Evolutionary conservation across 2,113 vertebrate genomes (phyloP), one percentile per base, ranked within the genome.

Genomic region (Triplophysa dalaica): DNA sequence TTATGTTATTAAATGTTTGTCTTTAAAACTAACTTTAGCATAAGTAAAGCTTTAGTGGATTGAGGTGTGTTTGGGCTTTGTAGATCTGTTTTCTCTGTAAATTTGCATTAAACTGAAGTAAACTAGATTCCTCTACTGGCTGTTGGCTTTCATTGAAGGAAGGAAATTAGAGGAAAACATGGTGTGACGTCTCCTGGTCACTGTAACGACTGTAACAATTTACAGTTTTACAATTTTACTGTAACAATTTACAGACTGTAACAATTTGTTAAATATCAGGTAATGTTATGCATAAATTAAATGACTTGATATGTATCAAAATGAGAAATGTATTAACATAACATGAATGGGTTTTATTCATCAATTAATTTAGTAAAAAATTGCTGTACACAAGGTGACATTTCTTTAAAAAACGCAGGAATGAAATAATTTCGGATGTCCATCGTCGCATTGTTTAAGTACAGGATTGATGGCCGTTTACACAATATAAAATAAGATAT

Each of bases 131-230:
- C 84, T 88, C 69, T 76, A 85, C 83, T 87, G 83, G 82, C 86
- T 89, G 81, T 90, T 89, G 58, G 87, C 85, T 88, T 92, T 85
- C 85, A 91, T 91, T 91, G 91, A 90, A 92, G 84, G 24, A 68
- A 45, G 22, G 50, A 86, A 82, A 70, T 78, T 81, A 52, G 58
- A 74, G 67, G 75, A 85, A 83, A 38, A 48, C 78, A 62, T 78
- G 0, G 0, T 21, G 1, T 67, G 48, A 82, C 19, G 82, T 21
- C 50, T 14, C 16, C 7, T 8, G 9, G 54, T n/a, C n/a, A n/a
- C n/a, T n/a, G n/a, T n/a, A n/a, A n/a, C n/a, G 7, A 58, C 54
- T 58, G 5, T 2, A 58, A n/a, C 11, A 45, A 45, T 12, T 45
- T 54, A n/a, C n/a, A n/a, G n/a, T n/a, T n/a, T n/a, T n/a, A n/a